Percentiles rank a stretch among this genome's conserved stretches.
Evolutionary conservation across 2,797 vertebrate genomes (phyloP).

Genomic region (Neosilurus hyrtlii): DNA sequence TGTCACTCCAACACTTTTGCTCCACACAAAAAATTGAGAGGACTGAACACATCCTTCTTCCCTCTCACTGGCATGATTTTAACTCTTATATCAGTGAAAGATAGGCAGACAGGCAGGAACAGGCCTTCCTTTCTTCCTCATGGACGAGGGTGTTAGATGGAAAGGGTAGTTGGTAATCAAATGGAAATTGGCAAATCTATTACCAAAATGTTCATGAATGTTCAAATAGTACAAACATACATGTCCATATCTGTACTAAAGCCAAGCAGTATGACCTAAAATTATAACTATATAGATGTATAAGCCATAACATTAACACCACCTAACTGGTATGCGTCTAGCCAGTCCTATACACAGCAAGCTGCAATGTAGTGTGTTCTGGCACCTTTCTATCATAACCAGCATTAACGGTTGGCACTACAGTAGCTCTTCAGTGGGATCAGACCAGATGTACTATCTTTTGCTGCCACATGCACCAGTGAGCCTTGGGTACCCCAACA

Average conservation of each 20-base stretch:
- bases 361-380: too few relatives aligned
- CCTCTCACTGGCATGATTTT: constrained; percentile 52
- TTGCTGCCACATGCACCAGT: too few relatives aligned
- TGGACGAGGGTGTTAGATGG: neutral
- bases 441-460: too few relatives aligned
- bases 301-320: too few relatives aligned
- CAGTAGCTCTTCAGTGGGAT: too few relatives aligned
- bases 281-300: neutral
- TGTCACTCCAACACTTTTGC: constrained; percentile 42
- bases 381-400: too few relatives aligned
- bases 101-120: constrained; percentile 60
- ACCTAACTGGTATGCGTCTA: too few relatives aligned
- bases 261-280: neutral
- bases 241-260: neutral
- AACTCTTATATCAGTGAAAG: constrained; percentile 57
- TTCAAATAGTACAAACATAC: neutral
- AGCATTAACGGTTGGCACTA: too few relatives aligned
- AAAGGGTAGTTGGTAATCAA: neutral
- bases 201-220: neutral
- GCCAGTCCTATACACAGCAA: too few relatives aligned
- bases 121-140: constrained; percentile 26
- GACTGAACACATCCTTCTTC: constrained; percentile 49
- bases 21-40: constrained; percentile 13
- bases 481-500: too few relatives aligned
- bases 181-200: neutral